Conservation (phyloP, 2,888 invertebrate species). For the Coenonympha arcania region DNA sequence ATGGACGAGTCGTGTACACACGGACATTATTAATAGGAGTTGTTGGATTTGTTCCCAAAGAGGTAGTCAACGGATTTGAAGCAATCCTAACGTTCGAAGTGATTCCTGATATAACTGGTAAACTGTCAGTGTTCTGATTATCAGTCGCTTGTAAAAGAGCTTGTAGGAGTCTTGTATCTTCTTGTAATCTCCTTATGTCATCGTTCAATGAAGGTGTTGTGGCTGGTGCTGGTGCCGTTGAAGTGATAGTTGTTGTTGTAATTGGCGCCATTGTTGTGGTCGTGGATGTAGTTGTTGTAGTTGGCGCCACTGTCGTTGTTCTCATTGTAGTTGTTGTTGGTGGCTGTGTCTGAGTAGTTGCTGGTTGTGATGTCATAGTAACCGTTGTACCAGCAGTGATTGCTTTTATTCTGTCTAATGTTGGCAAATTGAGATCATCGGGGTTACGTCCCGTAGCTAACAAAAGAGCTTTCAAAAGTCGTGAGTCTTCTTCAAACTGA, state of each 20-base stretch:
- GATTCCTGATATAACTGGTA: constrained; percentile 56
- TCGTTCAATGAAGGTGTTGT: constrained; percentile 40
- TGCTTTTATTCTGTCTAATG: constrained; percentile 40
- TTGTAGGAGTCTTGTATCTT: constrained; percentile 62
- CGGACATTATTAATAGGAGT: constrained; percentile 55
- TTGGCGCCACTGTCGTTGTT: constrained; percentile 28
- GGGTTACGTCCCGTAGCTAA: constrained; percentile 64
- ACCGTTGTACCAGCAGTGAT: constrained; percentile 1
- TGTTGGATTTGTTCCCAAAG: constrained; percentile 54
- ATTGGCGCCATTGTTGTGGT: constrained; percentile 24
- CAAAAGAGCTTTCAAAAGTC: constrained; percentile 60
- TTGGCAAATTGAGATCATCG: constrained; percentile 53
- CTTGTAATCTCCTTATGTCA: constrained; percentile 57
- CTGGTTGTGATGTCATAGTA: constrained; percentile 32
- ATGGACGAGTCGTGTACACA: constrained; percentile 47
- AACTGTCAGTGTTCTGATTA: constrained; percentile 43
- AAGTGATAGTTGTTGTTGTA: constrained; percentile 22
- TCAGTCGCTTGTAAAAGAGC: constrained; percentile 60
- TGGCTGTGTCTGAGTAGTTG: constrained; percentile 22
- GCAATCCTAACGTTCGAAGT: constrained; percentile 64
- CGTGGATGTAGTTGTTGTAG: constrained; percentile 27
- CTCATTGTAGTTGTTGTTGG: constrained; percentile 16
- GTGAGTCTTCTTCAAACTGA: constrained; percentile 66
- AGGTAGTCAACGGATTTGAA: constrained; percentile 57
- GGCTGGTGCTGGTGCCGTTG: constrained; percentile 17